Base-by-base conservation (phyloP, 2,888 invertebrate genomes). In the Drosophila tanythrix region DNA sequence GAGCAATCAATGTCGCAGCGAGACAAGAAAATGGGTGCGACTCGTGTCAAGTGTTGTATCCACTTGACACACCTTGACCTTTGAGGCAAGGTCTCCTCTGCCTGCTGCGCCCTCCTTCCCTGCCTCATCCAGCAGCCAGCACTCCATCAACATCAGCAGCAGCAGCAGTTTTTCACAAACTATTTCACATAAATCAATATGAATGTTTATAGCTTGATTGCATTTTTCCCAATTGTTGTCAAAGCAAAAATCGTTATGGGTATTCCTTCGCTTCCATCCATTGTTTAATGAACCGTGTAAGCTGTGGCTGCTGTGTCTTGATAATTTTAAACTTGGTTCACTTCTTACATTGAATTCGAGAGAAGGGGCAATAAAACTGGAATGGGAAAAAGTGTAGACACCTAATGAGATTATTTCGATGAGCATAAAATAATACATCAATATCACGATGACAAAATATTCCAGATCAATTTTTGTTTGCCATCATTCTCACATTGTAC, bases 1-100 rank as follows among this genome's bases (percentile, higher is more conserved):
- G 70, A 80, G 80, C 71, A 81, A 72, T 76, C 76, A 82, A 78
- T 76, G 73, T 79, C 74, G 38, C 48, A 52, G 35, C 72, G 57
- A 66, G 76, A 63, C 65, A 61, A 27, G 29, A 33, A 40, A 38
- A 56, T 35, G 60, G 83, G 72, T 63, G 75, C 66, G 75, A 50
- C 56, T 60, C 15, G 33, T 36, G 40, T 52, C 60, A 48, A 57
- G 60, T 21, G 46, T 38, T 35, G 27, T 35, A 59, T 40, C 33
- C 50, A 35, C 58, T 50, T 48, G 56, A 50, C 76, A 69, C 79
- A 72, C 79, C 79, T 79, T 79, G 80, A 79, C 73, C 76, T 79
- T 68, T 65, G 59, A 36, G 43, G 51, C 57, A 67, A 57, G 66
- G 48, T 31, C 38, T 40, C 46, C 62, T 46, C 50, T 8, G 10